phyloP scores from a whole-genome alignment of 1,140 invertebrate species.

The Saccostrea cuccullata region DNA sequence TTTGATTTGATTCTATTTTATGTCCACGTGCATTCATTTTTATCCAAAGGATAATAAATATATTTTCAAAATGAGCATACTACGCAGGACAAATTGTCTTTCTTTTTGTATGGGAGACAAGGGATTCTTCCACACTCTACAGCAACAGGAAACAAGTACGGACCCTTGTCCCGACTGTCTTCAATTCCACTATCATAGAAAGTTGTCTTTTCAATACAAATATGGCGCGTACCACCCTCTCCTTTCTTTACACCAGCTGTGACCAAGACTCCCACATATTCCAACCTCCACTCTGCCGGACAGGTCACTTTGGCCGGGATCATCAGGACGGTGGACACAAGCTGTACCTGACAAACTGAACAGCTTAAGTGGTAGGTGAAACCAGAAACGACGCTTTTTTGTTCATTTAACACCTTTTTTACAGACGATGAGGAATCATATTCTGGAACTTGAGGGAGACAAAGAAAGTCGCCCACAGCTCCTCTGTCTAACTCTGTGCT shows the following conservation, averaged over 20 bases:
- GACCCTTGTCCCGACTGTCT: not conserved
- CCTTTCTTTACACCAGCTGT: not conserved
- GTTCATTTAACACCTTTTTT: not conserved
- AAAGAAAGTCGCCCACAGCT: not conserved
- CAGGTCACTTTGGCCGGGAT: conserved; percentile 7
- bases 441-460: conserved; percentile 1
- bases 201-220: not conserved
- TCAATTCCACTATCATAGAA: not conserved
- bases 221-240: not conserved
- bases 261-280: not conserved
- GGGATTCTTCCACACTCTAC: not conserved
- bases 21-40: too few species aligned
- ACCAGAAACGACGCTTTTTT: not conserved
- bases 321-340: not conserved
- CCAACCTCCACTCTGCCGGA: not conserved
- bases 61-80: not conserved
- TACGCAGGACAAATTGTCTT: not conserved
- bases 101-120: not conserved
- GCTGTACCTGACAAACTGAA: not conserved
- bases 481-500: not conserved
- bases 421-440: not conserved
- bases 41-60: not conserved
- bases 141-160: not conserved
- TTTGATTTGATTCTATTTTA: too few species aligned
- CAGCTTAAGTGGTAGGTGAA: not conserved